Evolutionary conservation across 2,797 vertebrate species (phyloP), one percentile per base, ranked within the genome.

Genomic region (Strix occidentalis): DNA sequence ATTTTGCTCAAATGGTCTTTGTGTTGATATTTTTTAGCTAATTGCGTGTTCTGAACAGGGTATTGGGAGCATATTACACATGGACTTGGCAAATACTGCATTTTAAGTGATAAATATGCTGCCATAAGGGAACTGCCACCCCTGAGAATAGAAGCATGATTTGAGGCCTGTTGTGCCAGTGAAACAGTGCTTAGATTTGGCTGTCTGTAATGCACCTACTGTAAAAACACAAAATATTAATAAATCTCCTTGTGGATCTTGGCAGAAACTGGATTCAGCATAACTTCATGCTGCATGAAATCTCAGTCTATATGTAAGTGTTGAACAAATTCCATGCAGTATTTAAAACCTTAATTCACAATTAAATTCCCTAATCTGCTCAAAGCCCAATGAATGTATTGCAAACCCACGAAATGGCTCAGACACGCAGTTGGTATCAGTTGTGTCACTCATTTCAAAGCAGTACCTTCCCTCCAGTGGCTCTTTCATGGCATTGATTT

Each of bases 81-180:
- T 0, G 7, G 46, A 45, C 18, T 43, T 68, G 51, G 43, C 12
- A 80, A 91, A 94, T 23, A 23, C 5, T 81, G 41, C 37, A 58
- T 74, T 94, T 85, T 74, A 93, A 76, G 41, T 65, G 33, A 93
- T 70, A 90, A 94, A 84, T 63, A 90, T 5, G 13, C n/a, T 78
- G 57, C 60, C 60, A n/a, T 58, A 77, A 64, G 19, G 63, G 48
- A 84, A 83, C 35, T 60, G 41, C 46, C 33, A 75, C 58, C 45
- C 29, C 26, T 84, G 31, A 83, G 88, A 85, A 78, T 4, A 17
- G n/a, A 79, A 58, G 13, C 1, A 1, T 64, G 58, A 84, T 76
- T 41, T 79, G 74, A 35, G 66, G 54, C 23, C 45, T 66, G 18
- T 58, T 93, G 43, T 76, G 56, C 35, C 83, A 88, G 48, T 77